Percentiles rank a stretch among this genome's conserved stretches.
Conservation (phyloP, 2,797 vertebrate genomes). For the Craterocephalus amniculus region DNA sequence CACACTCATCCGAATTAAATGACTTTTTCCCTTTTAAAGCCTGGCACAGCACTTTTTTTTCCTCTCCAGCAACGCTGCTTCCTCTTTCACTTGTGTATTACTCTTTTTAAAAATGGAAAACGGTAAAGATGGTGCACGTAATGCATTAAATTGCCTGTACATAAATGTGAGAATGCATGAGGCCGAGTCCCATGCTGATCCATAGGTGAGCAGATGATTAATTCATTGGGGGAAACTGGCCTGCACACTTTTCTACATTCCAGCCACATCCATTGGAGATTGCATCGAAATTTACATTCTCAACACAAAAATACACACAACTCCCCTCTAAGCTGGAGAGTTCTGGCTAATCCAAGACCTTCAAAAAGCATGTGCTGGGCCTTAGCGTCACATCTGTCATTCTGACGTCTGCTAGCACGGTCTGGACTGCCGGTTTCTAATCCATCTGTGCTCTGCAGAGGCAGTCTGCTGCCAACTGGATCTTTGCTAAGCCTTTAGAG, state of each 20-base stretch:
- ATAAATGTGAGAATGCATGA: slow-evolving; percentile 29
- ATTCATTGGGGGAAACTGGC: slow-evolving; percentile 28
- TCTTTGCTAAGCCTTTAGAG: slow-evolving; percentile 72
- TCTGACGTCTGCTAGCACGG: slow-evolving; percentile 67
- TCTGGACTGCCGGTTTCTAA: slow-evolving; percentile 71
- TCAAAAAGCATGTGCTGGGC: slow-evolving; percentile 76
- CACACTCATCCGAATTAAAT: slow-evolving; percentile 58
- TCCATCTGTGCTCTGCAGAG: slow-evolving; percentile 76
- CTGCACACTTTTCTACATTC: slow-evolving; percentile 35
- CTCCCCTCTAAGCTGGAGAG: slow-evolving; percentile 47
- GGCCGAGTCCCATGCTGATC: slow-evolving; percentile 2
- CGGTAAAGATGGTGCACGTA: slow-evolving; percentile 58
- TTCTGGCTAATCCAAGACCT: slow-evolving; percentile 75
- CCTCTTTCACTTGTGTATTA: slow-evolving; percentile 14
- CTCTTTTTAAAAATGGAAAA: slow-evolving; percentile 54
- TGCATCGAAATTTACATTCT: slow-evolving; percentile 47
- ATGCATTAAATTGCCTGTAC: slow-evolving; percentile 66
- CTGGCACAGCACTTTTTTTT: slow-evolving; percentile 48
- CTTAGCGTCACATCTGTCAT: slow-evolving; percentile 74
- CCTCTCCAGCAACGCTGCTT: slow-evolving; percentile 7
- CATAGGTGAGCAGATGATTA: slow-evolving; percentile 42
- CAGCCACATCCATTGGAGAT: slow-evolving; percentile 36
- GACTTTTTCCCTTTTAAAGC: slow-evolving; percentile 55
- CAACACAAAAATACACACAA: slow-evolving; percentile 16
- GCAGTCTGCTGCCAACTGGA: slow-evolving; percentile 71